Evolutionary conservation across 2,888 invertebrate genomes (phyloP), one percentile per base, ranked within the genome.

Genomic region (Drosophila dives): DNA sequence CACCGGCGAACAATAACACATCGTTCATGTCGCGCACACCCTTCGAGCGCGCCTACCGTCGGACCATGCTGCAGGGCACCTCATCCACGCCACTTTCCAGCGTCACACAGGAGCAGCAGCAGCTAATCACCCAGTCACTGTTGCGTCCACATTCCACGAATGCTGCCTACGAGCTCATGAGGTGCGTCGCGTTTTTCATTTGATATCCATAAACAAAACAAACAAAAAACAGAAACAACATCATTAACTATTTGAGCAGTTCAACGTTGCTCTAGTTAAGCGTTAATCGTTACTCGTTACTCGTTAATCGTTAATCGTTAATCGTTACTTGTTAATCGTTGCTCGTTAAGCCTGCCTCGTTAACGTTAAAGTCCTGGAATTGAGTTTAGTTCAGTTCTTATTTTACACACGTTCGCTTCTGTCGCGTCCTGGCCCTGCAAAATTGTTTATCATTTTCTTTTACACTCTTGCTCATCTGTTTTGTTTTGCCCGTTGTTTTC

Each of bases 41-140:
- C n/a, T 93, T 93, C 60, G 92, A 93, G 70, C 87, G 93, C 33
- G 92, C 92, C 60, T 93, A 92, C 75, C 87, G 93, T 0, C 92
- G 93, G n/a, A 92, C 91, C 53, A 83, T 90, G 59, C 77, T 91
- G 38, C 91, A 91, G 61, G 91, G 86, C 63, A 91, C 91, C n/a
- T 89, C 91, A 32, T 86, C 93, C 7, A 92, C 92, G 32, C 92
- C 92, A 3, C 61, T 88, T 72, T 66, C 76, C 55, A 45, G 45
- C 23, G 23, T 4, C 29, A 74, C 80, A 23, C 86, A 82, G 82
- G 88, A 86, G n/a, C 56, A 15, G 15, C 20, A 20, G 32, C 55
- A 38, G 55, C 55, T 55, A 12, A 29, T 55, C n/a, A 29, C 72
- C 38, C 60, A 73, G 32, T 69, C 45, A 23, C 4, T 77, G 69